Evolutionary conservation across 2,797 vertebrate species (phyloP).

Genomic region (Apodemus agrarius): DNA sequence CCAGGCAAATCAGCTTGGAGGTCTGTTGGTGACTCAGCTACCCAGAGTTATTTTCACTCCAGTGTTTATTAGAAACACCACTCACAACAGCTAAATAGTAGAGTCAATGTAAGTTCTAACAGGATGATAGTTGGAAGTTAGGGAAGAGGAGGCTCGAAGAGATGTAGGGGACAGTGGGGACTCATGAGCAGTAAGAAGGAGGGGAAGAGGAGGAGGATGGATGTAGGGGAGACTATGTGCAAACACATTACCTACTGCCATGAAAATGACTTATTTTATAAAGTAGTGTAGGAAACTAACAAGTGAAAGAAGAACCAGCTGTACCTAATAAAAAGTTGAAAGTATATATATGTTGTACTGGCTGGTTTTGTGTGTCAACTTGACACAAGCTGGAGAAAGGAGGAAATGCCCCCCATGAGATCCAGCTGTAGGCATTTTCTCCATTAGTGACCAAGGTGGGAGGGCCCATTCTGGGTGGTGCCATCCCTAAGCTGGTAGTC

Average conservation of each 20-base stretch:
- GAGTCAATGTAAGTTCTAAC: neutral
- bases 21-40: neutral
- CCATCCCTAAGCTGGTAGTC: no score
- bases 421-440: no score
- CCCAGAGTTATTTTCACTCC: no score
- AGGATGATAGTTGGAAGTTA: no score
- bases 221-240: neutral
- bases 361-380: no score
- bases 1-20: no score
- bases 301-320: neutral
- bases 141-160: neutral
- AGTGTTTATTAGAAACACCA: neutral
- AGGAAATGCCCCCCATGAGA: no score
- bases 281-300: neutral
- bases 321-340: neutral
- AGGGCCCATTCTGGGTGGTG: no score
- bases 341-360: neutral
- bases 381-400: no score
- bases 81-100: neutral
- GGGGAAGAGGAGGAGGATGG: no score
- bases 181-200: neutral
- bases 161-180: neutral
- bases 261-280: neutral
- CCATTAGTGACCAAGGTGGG: no score
- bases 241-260: neutral